phyloP scores from a whole-genome alignment of 2,888 invertebrate species.

The Drosophila prolongata region DNA sequence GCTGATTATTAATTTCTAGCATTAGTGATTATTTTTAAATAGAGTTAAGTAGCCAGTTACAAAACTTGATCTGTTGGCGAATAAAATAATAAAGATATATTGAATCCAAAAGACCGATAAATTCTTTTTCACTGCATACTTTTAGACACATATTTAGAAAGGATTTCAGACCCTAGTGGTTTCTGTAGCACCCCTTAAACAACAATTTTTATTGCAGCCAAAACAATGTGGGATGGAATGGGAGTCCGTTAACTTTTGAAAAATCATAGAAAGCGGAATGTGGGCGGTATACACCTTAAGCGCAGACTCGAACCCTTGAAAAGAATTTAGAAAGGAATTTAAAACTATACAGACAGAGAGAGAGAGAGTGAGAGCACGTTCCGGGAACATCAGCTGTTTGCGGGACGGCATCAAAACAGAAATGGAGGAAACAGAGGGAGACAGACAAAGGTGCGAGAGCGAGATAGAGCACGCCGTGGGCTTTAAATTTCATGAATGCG shows the following conservation, averaged over 20 bases:
- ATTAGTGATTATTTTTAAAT: too few species aligned
- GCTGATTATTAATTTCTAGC: too few species aligned
- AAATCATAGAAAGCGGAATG: conserved; percentile 5
- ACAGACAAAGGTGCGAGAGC: background rate
- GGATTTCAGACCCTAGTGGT: too few species aligned
- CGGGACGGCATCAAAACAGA: conserved; percentile 21
- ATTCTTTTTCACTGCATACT: too few species aligned
- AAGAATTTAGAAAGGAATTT: conserved; percentile 14
- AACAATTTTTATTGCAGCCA: too few species aligned
- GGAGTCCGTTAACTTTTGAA: conserved; percentile 9
- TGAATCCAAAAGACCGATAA: too few species aligned
- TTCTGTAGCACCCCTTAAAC: too few species aligned
- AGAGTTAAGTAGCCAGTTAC: too few species aligned
- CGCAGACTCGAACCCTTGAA: conserved; percentile 11
- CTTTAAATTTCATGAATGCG: conserved; percentile 15
- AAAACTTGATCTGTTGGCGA: too few species aligned
- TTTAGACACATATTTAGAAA: too few species aligned
- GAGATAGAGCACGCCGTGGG: conserved; percentile 2
- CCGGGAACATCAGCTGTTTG: conserved; percentile 22
- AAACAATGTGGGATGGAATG: background rate
- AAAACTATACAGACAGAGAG: conserved; percentile 5
- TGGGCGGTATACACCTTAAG: conserved; percentile 3
- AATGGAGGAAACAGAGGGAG: background rate
- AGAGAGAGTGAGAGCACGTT: conserved; percentile 1
- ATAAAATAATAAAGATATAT: too few species aligned